Base-by-base conservation (phyloP, 1,140 invertebrate genomes). In the Sipha flava region DNA sequence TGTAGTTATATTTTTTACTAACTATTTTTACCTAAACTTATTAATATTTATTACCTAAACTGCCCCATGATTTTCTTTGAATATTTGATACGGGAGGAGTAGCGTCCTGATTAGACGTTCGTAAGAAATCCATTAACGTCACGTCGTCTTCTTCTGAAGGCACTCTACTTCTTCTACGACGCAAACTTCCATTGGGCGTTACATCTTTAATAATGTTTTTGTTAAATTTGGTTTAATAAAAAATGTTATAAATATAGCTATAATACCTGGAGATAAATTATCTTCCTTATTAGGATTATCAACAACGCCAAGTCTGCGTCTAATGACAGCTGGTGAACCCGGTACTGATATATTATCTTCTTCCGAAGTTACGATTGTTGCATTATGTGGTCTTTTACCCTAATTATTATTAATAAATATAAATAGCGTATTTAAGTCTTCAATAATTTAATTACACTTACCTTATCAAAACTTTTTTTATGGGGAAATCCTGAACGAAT, bases 41-140 rank as follows among this genome's bases (percentile, higher is more conserved):
- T 10, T 6, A 40, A 40, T 6, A 6, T 64, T 49, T 2, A 83
- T 84, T 87, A 92, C 91, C 91, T 80, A 93, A 87, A 85, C 93
- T 94, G 31, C 92, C 93, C 90, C 93, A 95, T 14, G 93, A 93
- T 84, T 93, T 94, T 62, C 94, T 86, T 84, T 96, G 94, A n/a
- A 92, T 85, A n/a, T 84, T 85, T 77, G 89, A 90, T 16, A 77
- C 34, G 1, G 73, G 73, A 1, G 73, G 73, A 40, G n/a, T n/a
- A n/a, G 21, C 49, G 64, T 92, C 90, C 77, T 92, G 90, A 2
- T 92, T 92, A 3, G 91, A 91, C 54, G 89, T 88, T 62, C 93
- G 87, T 31, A 97, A 86, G 84, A 95, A 96, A 83, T 95, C 94
- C 90, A 97, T 92, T 0, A 97, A 85, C 73, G 91, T 92, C 3